These are phyloP conservation scores for Eulemur albifrons DNA, from an alignment of 2,797 vertebrate species.

Conservation along the genomic window DNA sequence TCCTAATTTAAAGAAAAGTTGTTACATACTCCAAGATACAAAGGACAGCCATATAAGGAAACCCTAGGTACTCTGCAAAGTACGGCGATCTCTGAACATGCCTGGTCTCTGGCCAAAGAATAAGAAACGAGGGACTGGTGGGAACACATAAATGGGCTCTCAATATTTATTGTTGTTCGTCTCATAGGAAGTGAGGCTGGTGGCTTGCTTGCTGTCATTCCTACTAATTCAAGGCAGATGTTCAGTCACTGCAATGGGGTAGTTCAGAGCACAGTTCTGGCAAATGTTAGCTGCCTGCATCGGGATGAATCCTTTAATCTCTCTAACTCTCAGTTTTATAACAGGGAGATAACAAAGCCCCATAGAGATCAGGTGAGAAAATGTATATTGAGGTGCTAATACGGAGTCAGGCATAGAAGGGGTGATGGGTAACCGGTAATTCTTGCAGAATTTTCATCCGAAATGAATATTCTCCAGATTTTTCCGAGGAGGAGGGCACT, in stretches of 20 bases:
- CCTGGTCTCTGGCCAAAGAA: no score
- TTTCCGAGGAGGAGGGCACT: background rate
- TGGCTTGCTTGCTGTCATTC: background rate
- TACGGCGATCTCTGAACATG: accelerated
- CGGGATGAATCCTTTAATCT: background rate
- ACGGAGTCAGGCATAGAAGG: background rate
- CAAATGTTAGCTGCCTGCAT: background rate
- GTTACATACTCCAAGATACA: background rate
- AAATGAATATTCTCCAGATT: background rate
- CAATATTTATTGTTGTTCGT: background rate
- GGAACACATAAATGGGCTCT: background rate
- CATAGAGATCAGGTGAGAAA: background rate
- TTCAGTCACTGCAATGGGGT: background rate
- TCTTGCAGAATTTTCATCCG: background rate
- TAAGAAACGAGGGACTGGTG: background rate
- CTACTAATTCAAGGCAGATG: background rate
- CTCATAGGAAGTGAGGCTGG: background rate
- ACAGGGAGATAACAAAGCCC: background rate
- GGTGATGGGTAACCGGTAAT: background rate
- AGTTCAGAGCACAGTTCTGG: background rate
- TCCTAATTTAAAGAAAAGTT: background rate
- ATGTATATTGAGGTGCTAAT: background rate
- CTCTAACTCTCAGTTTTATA: background rate
- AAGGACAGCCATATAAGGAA: no score
- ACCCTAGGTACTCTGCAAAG: no score